Conservation (phyloP, 2,888 invertebrate genomes). For the Patella ulyssiponensis region DNA sequence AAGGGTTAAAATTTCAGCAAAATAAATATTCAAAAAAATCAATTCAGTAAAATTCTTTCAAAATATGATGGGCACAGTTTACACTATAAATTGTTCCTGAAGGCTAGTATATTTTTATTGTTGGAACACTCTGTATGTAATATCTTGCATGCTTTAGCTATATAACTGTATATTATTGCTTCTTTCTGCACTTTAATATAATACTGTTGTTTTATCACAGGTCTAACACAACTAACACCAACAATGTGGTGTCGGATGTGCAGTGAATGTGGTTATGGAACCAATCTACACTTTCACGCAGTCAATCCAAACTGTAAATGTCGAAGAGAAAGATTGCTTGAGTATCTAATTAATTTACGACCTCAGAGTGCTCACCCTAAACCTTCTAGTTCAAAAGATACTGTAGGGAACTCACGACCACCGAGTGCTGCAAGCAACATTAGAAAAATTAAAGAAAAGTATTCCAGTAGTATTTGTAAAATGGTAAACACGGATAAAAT, state of each 20-base stretch:
- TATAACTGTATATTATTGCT: not conserved
- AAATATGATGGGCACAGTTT: no score
- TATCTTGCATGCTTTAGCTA: no score
- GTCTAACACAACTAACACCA: slow-evolving; percentile 53
- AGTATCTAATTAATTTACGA: slow-evolving; percentile 16
- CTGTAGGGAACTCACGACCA: slow-evolving; percentile 39
- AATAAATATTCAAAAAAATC: no score
- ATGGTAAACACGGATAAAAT: slow-evolving; percentile 41
- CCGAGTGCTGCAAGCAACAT: slow-evolving; percentile 42
- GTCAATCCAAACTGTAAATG: slow-evolving; percentile 61
- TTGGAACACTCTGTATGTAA: not conserved
- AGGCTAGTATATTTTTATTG: not conserved
- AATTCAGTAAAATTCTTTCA: no score
- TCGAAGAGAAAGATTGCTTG: slow-evolving; percentile 55
- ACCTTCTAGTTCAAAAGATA: slow-evolving; percentile 39
- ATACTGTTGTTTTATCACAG: slow-evolving; percentile 34
- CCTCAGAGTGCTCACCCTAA: slow-evolving; percentile 14
- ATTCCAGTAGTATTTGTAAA: slow-evolving; percentile 21
- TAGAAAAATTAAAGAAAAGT: slow-evolving; percentile 21
- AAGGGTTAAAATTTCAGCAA: no score
- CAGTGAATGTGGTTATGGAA: slow-evolving; percentile 60
- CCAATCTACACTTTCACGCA: slow-evolving; percentile 59
- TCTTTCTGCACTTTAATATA: slow-evolving; percentile 8
- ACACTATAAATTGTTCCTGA: no score
- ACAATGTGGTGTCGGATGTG: slow-evolving; percentile 57